Evolutionary conservation across 2,888 invertebrate genomes (phyloP), one percentile per base, ranked within the genome.

Genomic region (Margaritifera margaritifera): DNA sequence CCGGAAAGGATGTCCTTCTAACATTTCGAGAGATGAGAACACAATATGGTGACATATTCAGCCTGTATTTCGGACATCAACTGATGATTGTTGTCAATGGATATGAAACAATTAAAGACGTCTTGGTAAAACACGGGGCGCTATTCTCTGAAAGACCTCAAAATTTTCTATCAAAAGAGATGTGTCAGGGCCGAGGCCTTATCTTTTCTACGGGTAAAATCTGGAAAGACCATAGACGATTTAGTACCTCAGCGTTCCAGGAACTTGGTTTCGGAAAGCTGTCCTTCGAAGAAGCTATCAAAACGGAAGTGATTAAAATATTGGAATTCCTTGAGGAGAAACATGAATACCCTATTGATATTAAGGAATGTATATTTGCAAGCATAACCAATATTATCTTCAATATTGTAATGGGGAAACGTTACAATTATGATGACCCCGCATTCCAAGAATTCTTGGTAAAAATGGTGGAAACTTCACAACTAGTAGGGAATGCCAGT

Each of bases 141-240:
- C 50, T 62, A 19, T 72, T 72, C 51, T 66, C 68, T 20, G 65
- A 67, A 18, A 60, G 68, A 51, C 68, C 71, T 2, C 24, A 55
- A 19, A 57, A 54, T 1, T 42, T 62, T 25, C 0, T 42, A 4
- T 24, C 59, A 18, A 51, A 22, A 6, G 66, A 68, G 6, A n/a
- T 58, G 20, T 25, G 62, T n/a, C 42, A 42, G 11, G 57, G 62
- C 15, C 61, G 58, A 70, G 76, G 76, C 53, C 59, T 83, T 15
- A 70, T 77, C 4, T 70, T 71, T 58, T 59, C 74, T 8, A 76
- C 77, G 22, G 83, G 80, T 0, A n/a, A 50, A 3, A 70, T 72
- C 8, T 83, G 83, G 83, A 76, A 74, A 57, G 80, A 80, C 56
- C 83, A 83, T 22, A 61, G 83, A 42, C 67, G 70, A 31, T 83